Conservation (phyloP, 2,888 invertebrate species). For the Stenodema calcarata region DNA sequence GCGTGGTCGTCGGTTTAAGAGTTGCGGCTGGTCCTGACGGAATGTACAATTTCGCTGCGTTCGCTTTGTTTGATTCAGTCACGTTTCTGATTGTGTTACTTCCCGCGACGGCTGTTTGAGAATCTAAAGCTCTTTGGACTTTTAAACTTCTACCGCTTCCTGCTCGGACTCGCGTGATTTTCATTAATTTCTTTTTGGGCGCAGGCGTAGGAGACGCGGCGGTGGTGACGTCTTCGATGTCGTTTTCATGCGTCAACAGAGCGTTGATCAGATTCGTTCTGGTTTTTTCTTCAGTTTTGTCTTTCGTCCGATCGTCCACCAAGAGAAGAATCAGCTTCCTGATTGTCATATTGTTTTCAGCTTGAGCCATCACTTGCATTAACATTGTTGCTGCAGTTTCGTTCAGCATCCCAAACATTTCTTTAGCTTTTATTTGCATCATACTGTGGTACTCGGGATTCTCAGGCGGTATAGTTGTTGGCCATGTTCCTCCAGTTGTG, state of each 20-base stretch:
- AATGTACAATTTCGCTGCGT: conserved; percentile 52
- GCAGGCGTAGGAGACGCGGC: conserved; percentile 57
- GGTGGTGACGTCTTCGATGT: conserved; percentile 56
- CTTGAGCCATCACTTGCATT: conserved; percentile 82
- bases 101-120: conserved; percentile 43
- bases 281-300: conserved; percentile 72
- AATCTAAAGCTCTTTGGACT: conserved; percentile 50
- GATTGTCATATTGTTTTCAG: conserved; percentile 62
- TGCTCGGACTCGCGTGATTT: not conserved
- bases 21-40: conserved; percentile 18
- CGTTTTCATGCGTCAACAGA: conserved; percentile 65
- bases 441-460: conserved; percentile 59
- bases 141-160: conserved; percentile 49
- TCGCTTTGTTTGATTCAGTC: conserved; percentile 44
- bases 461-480: conserved; percentile 38
- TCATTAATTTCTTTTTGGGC: conserved; percentile 45
- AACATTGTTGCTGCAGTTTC: conserved; percentile 76
- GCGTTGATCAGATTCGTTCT: conserved; percentile 74
- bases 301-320: conserved; percentile 75
- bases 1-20: not conserved
- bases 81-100: conserved; percentile 37
- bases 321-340: conserved; percentile 73
- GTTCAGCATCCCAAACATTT: conserved; percentile 78
- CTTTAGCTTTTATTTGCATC: conserved; percentile 74
- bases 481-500: not conserved